Percentiles rank a stretch among this genome's conserved stretches.
These are phyloP conservation scores for Notoglanidium macrostoma DNA, from an alignment of 2,797 vertebrate species.

Conservation along the genomic window DNA sequence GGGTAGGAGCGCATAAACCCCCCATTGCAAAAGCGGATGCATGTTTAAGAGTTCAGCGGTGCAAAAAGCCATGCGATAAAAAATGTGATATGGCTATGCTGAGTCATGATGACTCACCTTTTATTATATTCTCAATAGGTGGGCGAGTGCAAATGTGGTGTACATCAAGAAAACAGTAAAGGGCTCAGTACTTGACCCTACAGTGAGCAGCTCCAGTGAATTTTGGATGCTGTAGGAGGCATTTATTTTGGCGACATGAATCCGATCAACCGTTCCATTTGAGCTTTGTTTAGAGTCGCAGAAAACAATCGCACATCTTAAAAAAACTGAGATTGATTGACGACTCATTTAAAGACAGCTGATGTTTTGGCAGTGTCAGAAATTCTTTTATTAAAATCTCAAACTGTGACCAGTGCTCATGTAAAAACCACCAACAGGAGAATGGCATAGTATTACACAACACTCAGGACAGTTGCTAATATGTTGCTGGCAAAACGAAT, in stretches of 20 bases:
- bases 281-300: neutral
- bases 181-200: neutral
- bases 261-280: neutral
- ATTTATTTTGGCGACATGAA: neutral
- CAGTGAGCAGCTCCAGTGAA: neutral
- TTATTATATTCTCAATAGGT: neutral
- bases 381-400: neutral
- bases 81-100: neutral
- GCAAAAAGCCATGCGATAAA: neutral
- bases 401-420: neutral
- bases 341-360: too few species aligned
- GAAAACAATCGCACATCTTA: neutral
- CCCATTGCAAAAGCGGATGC: neutral
- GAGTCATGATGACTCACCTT: constrained; percentile 20
- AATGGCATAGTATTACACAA: neutral
- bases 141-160: neutral
- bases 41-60: neutral
- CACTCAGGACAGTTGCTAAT: neutral
- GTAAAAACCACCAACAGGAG: neutral
- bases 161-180: neutral
- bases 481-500: neutral
- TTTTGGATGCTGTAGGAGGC: neutral
- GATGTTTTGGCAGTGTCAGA: neutral
- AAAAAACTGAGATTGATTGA: neutral
- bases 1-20: neutral